phyloP scores from a whole-genome alignment of 2,113 vertebrate genomes.

The Pangasianodon gigas region DNA sequence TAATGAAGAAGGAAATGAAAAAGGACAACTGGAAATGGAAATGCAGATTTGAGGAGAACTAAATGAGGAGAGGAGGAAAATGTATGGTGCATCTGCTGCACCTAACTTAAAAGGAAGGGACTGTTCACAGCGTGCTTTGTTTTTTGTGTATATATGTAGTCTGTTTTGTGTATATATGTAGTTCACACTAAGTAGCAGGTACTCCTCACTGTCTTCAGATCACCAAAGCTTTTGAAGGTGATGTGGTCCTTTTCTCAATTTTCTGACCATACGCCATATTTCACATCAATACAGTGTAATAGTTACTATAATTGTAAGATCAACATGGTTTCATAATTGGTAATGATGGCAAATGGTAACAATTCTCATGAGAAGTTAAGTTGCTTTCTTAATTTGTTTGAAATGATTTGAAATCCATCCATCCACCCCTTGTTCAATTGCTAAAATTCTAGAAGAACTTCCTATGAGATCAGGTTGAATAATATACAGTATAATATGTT shows the following conservation, averaged over 20 bases:
- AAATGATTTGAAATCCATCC: background rate
- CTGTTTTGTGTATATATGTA: background rate
- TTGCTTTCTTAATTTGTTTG: background rate
- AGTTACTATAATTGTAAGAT: background rate
- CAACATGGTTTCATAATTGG: background rate
- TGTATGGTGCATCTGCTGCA: background rate
- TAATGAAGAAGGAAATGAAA: background rate
- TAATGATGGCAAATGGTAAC: background rate
- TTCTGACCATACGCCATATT: background rate
- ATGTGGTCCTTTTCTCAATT: background rate
- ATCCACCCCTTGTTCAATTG: background rate
- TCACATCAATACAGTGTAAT: background rate
- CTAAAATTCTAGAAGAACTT: background rate
- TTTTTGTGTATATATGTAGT: background rate
- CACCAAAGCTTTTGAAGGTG: background rate
- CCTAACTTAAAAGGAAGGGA: background rate
- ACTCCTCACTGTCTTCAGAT: background rate
- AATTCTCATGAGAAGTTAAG: background rate
- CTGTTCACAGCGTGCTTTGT: background rate
- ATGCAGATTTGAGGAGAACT: background rate
- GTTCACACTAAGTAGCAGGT: background rate
- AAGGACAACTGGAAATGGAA: background rate
- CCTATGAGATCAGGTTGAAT: background rate
- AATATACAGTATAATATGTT: background rate
- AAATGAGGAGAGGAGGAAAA: background rate